Conservation (phyloP, 2,888 invertebrate species). For the Conus canariensis region DNA sequence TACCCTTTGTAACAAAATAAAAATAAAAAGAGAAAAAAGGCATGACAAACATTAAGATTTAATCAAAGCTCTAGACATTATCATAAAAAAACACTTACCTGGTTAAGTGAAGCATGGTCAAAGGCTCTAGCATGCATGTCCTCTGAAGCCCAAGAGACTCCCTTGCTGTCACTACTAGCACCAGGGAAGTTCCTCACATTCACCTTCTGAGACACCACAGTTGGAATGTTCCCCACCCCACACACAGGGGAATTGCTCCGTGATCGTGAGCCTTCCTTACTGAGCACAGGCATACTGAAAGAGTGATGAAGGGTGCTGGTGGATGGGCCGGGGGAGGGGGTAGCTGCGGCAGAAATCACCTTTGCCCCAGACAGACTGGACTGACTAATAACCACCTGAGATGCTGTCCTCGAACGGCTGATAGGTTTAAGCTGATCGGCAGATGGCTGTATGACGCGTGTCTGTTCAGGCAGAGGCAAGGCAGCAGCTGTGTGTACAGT, state of each 20-base stretch:
- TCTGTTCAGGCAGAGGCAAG: too few species aligned
- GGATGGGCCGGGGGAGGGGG: constrained; percentile 31
- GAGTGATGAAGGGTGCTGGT: constrained; percentile 27
- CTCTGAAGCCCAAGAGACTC: constrained; percentile 49
- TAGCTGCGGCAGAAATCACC: constrained; percentile 38
- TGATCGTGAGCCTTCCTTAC: background rate
- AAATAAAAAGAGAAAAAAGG: too few species aligned
- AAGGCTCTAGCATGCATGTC: background rate
- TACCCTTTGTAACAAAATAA: too few species aligned
- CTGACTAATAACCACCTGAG: constrained; percentile 55
- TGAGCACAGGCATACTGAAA: constrained; percentile 25
- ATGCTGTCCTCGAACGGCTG: constrained; percentile 39
- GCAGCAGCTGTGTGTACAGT: background rate
- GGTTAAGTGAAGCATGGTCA: too few species aligned
- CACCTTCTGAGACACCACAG: constrained; percentile 25
- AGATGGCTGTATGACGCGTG: background rate
- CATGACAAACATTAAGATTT: too few species aligned
- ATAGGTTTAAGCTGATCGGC: background rate
- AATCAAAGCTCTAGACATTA: too few species aligned
- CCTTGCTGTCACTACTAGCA: constrained; percentile 52
- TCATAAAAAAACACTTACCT: too few species aligned
- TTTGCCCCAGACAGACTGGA: constrained; percentile 55
- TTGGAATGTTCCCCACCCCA: constrained; percentile 36
- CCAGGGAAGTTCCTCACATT: constrained; percentile 2
- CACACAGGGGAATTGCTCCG: constrained; percentile 18